phyloP scores from a whole-genome alignment of 2,888 invertebrate genomes.

The Lamellibrachia columna region DNA sequence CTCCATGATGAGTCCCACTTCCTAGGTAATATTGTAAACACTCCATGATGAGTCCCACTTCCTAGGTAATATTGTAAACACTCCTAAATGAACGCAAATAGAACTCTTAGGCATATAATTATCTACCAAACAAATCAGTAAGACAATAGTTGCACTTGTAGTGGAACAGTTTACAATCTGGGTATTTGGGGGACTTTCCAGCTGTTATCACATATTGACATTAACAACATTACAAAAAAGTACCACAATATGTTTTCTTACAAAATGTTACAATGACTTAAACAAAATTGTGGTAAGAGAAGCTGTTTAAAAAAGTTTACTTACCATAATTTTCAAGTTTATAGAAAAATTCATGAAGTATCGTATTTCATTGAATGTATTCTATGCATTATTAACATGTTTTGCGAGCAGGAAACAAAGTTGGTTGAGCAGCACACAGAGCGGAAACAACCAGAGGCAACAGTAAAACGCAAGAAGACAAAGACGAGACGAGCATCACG shows the following conservation, averaged over 20 bases:
- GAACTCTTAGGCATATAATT: neutral
- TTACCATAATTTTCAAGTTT: neutral
- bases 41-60: too few relatives aligned
- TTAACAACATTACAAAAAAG: neutral
- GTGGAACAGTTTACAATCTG: neutral
- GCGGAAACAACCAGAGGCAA: neutral
- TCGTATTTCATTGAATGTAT: neutral
- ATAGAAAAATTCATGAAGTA: neutral
- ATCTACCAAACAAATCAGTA: neutral
- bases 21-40: too few relatives aligned
- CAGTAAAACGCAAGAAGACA: neutral
- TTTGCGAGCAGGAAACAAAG: neutral
- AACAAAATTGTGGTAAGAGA: neutral
- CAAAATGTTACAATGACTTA: too few relatives aligned
- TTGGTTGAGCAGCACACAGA: neutral
- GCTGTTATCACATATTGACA: neutral
- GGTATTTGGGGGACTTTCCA: neutral
- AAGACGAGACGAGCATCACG: neutral
- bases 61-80: too few relatives aligned
- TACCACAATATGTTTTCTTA: neutral
- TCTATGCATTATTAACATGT: neutral
- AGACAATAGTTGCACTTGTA: neutral
- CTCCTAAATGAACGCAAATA: neutral
- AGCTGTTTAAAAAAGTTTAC: neutral
- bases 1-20: too few relatives aligned